Evolutionary conservation across 35 echinoderm and acorn worm genomes (phyloP).

Genomic region (Ophiothrix spiculata): DNA sequence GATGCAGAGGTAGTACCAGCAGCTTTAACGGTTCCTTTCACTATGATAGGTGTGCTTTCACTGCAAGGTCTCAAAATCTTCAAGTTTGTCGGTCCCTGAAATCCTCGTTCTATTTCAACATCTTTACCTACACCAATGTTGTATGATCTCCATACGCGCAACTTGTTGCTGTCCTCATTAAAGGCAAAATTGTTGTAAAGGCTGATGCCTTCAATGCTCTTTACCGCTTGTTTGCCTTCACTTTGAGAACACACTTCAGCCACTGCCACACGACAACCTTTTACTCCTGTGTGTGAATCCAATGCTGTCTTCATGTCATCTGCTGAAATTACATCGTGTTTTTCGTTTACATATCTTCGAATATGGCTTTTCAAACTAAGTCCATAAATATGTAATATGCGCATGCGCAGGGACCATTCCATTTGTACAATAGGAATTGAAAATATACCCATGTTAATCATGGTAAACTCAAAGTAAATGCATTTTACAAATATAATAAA

Average conservation of each 20-base stretch:
- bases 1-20: not conserved
- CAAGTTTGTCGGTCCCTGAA: not conserved
- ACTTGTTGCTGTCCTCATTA: not conserved
- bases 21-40: not conserved
- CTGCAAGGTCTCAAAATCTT: not conserved
- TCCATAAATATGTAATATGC: too few relatives aligned
- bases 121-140: not conserved
- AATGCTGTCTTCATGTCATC: slow-evolving; percentile 7
- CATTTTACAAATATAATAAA: too few relatives aligned
- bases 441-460: too few relatives aligned
- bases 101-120: not conserved
- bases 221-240: not conserved
- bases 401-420: too few relatives aligned
- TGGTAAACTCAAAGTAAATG: too few relatives aligned
- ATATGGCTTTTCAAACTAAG: slow-evolving; percentile 16
- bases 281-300: slow-evolving; percentile 6
- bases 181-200: not conserved
- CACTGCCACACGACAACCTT: not conserved
- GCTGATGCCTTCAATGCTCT: not conserved
- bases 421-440: too few relatives aligned
- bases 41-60: not conserved
- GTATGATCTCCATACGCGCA: not conserved
- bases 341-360: not conserved
- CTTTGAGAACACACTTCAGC: not conserved
- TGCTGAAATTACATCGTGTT: not conserved